A percentile compares a stretch with the other conserved stretches of the same genome.
phyloP scores from a whole-genome alignment of 2,888 invertebrate species.

The Nemapogon koenigi region DNA sequence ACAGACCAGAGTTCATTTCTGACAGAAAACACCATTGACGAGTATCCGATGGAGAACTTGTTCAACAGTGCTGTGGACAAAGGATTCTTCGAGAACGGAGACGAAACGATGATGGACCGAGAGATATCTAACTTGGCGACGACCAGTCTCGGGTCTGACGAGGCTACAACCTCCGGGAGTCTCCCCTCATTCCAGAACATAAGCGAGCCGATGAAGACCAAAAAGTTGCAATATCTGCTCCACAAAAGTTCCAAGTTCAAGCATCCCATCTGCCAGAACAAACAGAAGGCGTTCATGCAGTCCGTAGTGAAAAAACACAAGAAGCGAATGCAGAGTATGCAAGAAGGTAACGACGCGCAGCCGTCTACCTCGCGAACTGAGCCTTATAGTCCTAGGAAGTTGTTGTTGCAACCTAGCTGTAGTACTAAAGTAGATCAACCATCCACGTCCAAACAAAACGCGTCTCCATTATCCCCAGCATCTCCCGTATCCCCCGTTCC shows the following conservation, averaged over 20 bases:
- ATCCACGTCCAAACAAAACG: conserved; percentile 13
- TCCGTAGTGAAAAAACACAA: conserved; percentile 59
- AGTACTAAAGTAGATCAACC: conserved; percentile 30
- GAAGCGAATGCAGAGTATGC: conserved; percentile 46
- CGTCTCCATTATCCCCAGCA: conserved; percentile 10
- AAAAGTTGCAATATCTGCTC: conserved; percentile 55
- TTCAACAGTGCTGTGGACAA: conserved; percentile 58
- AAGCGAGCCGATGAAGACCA: conserved; percentile 55
- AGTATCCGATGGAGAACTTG: conserved; percentile 58
- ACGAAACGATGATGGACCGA: conserved; percentile 46
- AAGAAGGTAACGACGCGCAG: conserved; percentile 36
- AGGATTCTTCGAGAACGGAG: conserved; percentile 38
- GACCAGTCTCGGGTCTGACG: conserved; percentile 40
- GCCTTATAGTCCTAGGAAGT: conserved; percentile 42
- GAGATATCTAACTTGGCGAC: conserved; percentile 58
- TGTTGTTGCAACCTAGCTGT: conserved; percentile 37
- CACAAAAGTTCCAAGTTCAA: conserved; percentile 60
- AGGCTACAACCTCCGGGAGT: conserved; percentile 34
- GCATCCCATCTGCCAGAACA: conserved; percentile 54
- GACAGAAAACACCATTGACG: conserved; percentile 54
- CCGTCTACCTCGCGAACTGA: conserved; percentile 52
- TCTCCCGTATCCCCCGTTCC: conserved; percentile 32
- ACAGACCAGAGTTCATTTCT: conserved; percentile 57
- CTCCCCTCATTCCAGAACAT: conserved; percentile 53
- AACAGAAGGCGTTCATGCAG: conserved; percentile 59